Base-by-base conservation (phyloP, 2,797 vertebrate genomes). In the Myotis vivesi region DNA sequence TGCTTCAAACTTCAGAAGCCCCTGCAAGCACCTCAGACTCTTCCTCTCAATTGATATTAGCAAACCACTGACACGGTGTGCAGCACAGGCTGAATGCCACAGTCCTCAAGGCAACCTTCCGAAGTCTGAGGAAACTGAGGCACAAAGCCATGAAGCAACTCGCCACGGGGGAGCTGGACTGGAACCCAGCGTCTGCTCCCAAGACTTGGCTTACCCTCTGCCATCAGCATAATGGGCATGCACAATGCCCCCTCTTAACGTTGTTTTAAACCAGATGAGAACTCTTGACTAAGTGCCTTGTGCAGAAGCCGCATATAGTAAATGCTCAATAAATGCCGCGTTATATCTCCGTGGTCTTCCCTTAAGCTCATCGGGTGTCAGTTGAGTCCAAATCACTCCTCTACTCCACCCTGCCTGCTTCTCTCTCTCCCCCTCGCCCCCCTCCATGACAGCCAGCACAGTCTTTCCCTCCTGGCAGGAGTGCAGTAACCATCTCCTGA, bases 141-240 rank as follows among this genome's bases (percentile, higher is more conserved):
- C 62, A 59, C 11, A 20, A 25, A 25, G 12, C 66, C 38, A 28
- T 44, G 57, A 66, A 59, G 28, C 36, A 49, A 53, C 19, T 46
- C 20, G 1, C 36, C 8, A 6, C 0, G 16, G 9, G 19, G 11
- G 17, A 15, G 25, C 23, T 13, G 10, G 30, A 17, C 4, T 36
- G 17, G 10, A 38, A 30, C 38, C 22, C n/a, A 62, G 8, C 0
- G 0, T 57, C 53, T 20, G 64, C n/a, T 16, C 30, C 16, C 3
- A 0, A 7, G 25, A 30, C 12, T 9, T 68, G 44, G 62, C 41
- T 44, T 51, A 11, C 30, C 20, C 44, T 66, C 44, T 41, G 15
- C 30, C 6, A 0, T 53, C 44, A 5, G 12, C 17, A 36, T 33
- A 15, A 46, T 30, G 59, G 25, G 3, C 20, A 7, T 3, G 2